Conservation (phyloP, 2,888 invertebrate species). For the Limenitis camilla region DNA sequence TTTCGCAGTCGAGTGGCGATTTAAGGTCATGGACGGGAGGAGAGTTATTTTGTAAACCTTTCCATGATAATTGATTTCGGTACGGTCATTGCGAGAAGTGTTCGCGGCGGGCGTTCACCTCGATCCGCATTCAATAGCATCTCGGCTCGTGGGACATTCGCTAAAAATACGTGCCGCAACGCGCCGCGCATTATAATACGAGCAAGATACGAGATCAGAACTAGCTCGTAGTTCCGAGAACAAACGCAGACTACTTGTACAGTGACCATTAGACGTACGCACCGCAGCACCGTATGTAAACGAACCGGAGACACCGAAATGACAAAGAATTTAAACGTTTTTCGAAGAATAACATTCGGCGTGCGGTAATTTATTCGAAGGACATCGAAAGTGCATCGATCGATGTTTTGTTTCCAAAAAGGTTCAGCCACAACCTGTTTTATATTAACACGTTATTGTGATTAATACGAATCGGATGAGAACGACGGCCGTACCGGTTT, state of each 20-base stretch:
- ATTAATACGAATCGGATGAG: slow-evolving; percentile 23
- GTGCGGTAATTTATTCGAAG: slow-evolving; percentile 2
- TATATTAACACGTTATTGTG: slow-evolving; percentile 17
- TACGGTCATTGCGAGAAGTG: slow-evolving; percentile 24
- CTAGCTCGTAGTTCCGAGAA: background rate
- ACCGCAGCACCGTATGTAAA: background rate
- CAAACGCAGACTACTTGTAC: background rate
- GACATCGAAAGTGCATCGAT: slow-evolving; percentile 10
- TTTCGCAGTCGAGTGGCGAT: slow-evolving; percentile 2
- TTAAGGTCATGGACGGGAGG: slow-evolving; percentile 7
- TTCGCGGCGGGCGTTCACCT: slow-evolving; percentile 34
- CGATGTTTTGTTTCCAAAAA: slow-evolving; percentile 17
- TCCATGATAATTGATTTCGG: slow-evolving; percentile 15
- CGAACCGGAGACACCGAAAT: background rate
- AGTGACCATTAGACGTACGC: background rate
- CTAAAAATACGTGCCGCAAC: slow-evolving; percentile 42
- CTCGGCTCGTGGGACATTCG: slow-evolving; percentile 32
- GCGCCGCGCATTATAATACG: slow-evolving; percentile 32
- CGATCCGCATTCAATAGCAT: slow-evolving; percentile 28
- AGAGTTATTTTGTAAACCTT: slow-evolving; percentile 9
- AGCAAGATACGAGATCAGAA: slow-evolving; percentile 1
- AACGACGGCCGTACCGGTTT: slow-evolving; percentile 17
- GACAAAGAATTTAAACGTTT: background rate
- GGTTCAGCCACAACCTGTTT: slow-evolving; percentile 21
- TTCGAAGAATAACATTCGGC: background rate